Base-by-base conservation (phyloP, 2,888 invertebrate genomes). In the Caenorhabditis wallacei region DNA sequence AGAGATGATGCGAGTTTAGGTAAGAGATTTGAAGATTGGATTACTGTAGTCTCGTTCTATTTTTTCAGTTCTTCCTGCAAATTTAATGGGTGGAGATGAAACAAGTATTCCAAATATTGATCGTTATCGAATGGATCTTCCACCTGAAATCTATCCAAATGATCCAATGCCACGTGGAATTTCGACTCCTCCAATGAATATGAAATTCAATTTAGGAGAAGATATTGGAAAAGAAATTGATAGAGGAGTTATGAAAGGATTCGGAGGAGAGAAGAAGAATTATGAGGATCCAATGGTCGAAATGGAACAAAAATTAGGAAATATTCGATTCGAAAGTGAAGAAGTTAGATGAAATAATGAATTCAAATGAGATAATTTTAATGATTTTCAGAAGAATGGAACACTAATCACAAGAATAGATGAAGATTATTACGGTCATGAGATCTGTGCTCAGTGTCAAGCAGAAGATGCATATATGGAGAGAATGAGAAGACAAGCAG, bases 381-480 rank as follows among this genome's bases (percentile, higher is more conserved):
- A 37, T 43, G 1, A 11, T 18, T 30, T 74, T 43, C 37, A 75
- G 75, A 75, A 57, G 30, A 56, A 26, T 18, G 56, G 46, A 51
- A 20, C 18, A 10, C 35, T 48, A 1, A 68, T 51, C 1, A 66
- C 66, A 37, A 48, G 37, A 37, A 35, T 56, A 16, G 54, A 70
- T 11, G 78, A 81, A 11, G 72, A 81, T 1, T 75, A 81, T 54
- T 74, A 71, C 22, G 82, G 81, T 26, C 82, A 83, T 37, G 87
- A 87, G 37, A 79, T 88, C 1, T 88, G 88, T 71, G 87, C 81
- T 18, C 88, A 88, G 57, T 88, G 88, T 70, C 79, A 74, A 46
- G 71, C 84, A 11, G 88, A 88, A 74, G 88, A 88, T 26, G 80
- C 75, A 64, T 80, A 85, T 70, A 82, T 86, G 71, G 80, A 80